phyloP scores from a whole-genome alignment of 23 tunicate species.

The Styela plicata region DNA sequence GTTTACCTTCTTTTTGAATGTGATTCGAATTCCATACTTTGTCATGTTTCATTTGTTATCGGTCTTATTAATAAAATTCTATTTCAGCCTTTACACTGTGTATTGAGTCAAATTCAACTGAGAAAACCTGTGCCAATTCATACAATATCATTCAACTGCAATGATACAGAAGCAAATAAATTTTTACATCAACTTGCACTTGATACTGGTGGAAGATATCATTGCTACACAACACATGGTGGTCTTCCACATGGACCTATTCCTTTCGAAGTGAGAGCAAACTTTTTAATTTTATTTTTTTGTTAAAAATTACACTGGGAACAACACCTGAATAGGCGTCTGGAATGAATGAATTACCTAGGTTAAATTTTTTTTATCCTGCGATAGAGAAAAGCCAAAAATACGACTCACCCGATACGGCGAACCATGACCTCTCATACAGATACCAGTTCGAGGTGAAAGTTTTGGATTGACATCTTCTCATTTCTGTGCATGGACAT shows the following conservation, averaged over 20 bases:
- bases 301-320: background rate
- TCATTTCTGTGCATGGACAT: too few species aligned
- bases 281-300: background rate
- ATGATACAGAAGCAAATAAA: conserved; percentile 69
- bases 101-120: conserved; percentile 74
- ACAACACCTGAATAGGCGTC: too few species aligned
- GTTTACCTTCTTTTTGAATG: background rate
- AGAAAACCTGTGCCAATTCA: conserved; percentile 88
- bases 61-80: too few species aligned
- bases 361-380: background rate
- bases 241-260: conserved; percentile 24
- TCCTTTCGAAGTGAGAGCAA: conserved; percentile 7
- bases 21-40: too few species aligned
- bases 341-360: too few species aligned
- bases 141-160: conserved; percentile 87
- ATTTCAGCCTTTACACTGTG: conserved; percentile 30
- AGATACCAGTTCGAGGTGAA: too few species aligned
- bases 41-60: too few species aligned
- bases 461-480: too few species aligned
- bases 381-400: too few species aligned
- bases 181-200: conserved; percentile 79
- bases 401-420: too few species aligned
- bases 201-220: conserved; percentile 96
- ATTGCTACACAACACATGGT: conserved; percentile 79
- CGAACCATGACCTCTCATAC: too few species aligned